Percentiles rank a stretch among this genome's conserved stretches.
phyloP scores from a whole-genome alignment of 2,888 invertebrate species.

The Gasteruption jaculator region DNA sequence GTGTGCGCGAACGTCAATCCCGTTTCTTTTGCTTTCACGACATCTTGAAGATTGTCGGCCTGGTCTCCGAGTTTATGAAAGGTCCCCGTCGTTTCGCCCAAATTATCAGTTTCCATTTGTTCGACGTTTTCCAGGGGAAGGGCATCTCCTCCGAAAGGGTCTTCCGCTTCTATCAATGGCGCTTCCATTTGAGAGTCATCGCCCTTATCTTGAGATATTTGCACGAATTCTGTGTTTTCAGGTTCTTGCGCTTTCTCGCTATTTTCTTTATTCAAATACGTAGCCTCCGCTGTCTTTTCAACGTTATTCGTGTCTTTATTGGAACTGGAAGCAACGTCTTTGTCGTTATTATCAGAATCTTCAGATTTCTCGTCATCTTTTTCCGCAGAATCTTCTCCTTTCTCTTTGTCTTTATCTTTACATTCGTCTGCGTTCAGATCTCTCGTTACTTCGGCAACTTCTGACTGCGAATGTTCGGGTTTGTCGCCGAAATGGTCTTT shows the following conservation, averaged over 20 bases:
- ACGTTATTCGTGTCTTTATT: background rate
- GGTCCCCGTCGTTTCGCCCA: slow-evolving; percentile 49
- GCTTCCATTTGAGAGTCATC: slow-evolving; percentile 42
- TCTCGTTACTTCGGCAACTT: too few relatives aligned
- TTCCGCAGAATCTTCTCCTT: slow-evolving; percentile 5
- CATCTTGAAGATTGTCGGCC: slow-evolving; percentile 45
- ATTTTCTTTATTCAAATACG: too few relatives aligned
- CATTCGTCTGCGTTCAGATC: too few relatives aligned
- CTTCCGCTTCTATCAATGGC: slow-evolving; percentile 43
- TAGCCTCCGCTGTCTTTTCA: too few relatives aligned
- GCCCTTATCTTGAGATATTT: slow-evolving; percentile 43
- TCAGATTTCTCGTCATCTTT: slow-evolving; percentile 10
- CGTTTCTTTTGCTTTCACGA: slow-evolving; percentile 33
- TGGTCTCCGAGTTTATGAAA: slow-evolving; percentile 57
- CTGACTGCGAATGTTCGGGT: background rate
- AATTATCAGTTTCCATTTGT: slow-evolving; percentile 34
- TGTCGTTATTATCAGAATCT: slow-evolving; percentile 16
- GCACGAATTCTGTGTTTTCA: slow-evolving; percentile 48
- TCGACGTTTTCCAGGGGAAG: slow-evolving; percentile 35
- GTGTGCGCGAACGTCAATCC: slow-evolving; percentile 2
- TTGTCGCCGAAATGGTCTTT: slow-evolving; percentile 7
- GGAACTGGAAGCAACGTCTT: background rate
- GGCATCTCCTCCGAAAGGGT: slow-evolving; percentile 46
- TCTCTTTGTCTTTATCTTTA: too few relatives aligned
- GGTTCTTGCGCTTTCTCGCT: too few relatives aligned